Evolutionary conservation across 2,797 vertebrate species (phyloP), one percentile per base, ranked within the genome.

Genomic region (Novumbra hubbsi): DNA sequence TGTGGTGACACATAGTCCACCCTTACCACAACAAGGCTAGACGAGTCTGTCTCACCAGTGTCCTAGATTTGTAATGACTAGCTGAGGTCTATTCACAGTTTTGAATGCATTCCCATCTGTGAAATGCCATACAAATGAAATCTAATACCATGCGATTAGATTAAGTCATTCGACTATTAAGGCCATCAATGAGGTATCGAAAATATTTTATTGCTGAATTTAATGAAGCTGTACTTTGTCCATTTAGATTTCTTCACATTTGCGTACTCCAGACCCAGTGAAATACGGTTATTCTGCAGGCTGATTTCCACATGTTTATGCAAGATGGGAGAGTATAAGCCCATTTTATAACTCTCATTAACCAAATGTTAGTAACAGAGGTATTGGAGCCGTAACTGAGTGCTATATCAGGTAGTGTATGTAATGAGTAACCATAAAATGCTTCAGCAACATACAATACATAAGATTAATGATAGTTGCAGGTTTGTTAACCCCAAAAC

Each of bases 71-170:
- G 77, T 86, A 90, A 90, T 90, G 82, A 88, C 84, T 88, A 60
- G 84, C 78, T 88, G 76, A 87, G 88, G 84, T 88, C 88, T 82
- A 77, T 89, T 89, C 87, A 84, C 87, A 84, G 79, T 82, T 88
- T 85, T 86, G 88, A 92, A 91, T 89, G 85, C 85, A 91, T 91
- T 92, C 83, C 86, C 88, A 89, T 90, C 90, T 92, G 89, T 91
- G 88, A 93, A 92, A 92, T 92, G 84, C 89, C 89, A 93, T 92
- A 92, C 91, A 93, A 93, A 94, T 94, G 91, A 91, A 92, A 91
- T 90, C 83, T 91, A 92, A 93, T 89, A 76, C 87, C 84, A 76
- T 78, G 80, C 84, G 78, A 92, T 92, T 92, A 88, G 90, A 92
- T 87, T 86, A 88, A 91, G 91, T 91, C 88, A 88, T 89, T 90